Conservation (phyloP, 2,888 invertebrate genomes). For the Piscicola geometra region DNA sequence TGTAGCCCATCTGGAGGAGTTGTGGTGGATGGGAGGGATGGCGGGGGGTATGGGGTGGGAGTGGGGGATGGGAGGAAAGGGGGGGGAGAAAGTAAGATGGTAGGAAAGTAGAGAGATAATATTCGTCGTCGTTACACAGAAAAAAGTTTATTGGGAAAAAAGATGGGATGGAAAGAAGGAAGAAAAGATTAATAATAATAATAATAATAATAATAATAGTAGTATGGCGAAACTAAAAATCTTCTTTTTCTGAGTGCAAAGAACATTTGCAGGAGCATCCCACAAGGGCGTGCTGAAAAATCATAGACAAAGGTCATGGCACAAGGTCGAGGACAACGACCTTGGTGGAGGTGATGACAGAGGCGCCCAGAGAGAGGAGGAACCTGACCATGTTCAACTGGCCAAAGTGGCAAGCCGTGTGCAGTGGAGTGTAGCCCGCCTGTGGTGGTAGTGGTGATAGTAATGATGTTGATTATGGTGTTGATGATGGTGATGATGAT, state of each 20-base stretch:
- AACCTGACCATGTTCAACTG: constrained; percentile 69
- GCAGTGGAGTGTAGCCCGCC: constrained; percentile 95
- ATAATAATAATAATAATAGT: neutral
- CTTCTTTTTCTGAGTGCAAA: no score
- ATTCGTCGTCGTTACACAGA: neutral
- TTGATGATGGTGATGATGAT: no score
- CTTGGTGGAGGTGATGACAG: constrained; percentile 68
- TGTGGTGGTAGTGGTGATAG: constrained; percentile 52
- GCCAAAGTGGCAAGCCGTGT: constrained; percentile 97
- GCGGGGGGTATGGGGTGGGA: constrained; percentile 6
- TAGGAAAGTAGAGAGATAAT: neutral
- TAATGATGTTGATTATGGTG: no score
- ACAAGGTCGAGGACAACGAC: constrained; percentile 44
- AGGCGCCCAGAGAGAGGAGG: constrained; percentile 80
- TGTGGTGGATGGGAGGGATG: neutral
- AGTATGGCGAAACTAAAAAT: no score
- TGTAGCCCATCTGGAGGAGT: constrained; percentile 68
- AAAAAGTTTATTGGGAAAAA: neutral
- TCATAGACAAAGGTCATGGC: neutral
- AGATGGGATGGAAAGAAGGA: neutral
- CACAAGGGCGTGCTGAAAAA: neutral
- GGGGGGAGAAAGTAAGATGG: constrained; percentile 87
- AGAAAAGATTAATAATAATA: neutral
- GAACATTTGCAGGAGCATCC: no score
- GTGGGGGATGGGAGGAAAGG: constrained; percentile 66